Conservation (phyloP, 2,113 vertebrate species). For the Prunella fulvescens region DNA sequence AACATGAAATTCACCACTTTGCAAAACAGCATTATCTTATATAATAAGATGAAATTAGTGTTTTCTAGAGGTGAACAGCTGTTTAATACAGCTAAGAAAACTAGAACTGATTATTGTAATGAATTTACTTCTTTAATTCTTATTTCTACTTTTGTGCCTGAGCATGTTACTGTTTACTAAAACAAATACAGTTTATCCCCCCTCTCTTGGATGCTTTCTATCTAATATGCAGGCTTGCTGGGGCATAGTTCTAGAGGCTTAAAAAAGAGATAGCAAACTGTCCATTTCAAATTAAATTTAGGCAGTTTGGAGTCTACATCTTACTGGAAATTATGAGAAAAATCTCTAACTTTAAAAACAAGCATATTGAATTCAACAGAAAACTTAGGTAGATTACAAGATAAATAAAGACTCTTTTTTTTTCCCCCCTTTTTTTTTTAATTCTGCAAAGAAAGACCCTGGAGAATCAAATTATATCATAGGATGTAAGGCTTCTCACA, state of each 20-base stretch:
- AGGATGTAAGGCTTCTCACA: constrained; percentile 21
- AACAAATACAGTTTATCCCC: constrained; percentile 7
- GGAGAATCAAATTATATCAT: constrained; percentile 4
- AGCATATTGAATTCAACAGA: neutral
- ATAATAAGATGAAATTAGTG: neutral
- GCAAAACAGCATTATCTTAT: neutral
- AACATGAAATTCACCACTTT: neutral
- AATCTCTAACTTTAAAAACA: neutral
- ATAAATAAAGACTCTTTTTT: neutral
- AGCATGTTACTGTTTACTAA: constrained; percentile 51
- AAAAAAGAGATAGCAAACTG: neutral
- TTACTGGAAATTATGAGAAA: neutral
- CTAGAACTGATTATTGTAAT: neutral
- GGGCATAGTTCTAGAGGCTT: neutral
- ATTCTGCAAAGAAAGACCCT: neutral
- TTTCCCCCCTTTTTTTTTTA: neutral
- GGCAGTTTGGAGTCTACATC: neutral
- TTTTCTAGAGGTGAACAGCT: neutral
- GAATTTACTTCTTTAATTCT: neutral
- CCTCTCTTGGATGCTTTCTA: neutral
- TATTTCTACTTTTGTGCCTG: constrained; percentile 5
- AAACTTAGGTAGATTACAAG: neutral
- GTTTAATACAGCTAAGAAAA: neutral
- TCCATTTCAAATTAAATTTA: neutral
- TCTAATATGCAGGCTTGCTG: constrained; percentile 8